Conservation (phyloP, 2,113 vertebrate species). For the pig (Sus scrofa) region T2T-Sscrofa CM000824.6:82972001-82972500, state of each 20-base stretch:
- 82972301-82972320: neutral
- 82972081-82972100: neutral
- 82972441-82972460: neutral
- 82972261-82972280: conserved; percentile 37
- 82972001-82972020: conserved; percentile 60
- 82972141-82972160: conserved; percentile 36
- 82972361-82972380: neutral
- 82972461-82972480: neutral
- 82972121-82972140: neutral
- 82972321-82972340: neutral
- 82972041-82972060: conserved; percentile 43
- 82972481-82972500: neutral
- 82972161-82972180: conserved; percentile 48
- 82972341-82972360: neutral
- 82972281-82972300: neutral
- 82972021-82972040: conserved; percentile 58
- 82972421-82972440: neutral
- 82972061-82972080: conserved; percentile 43
- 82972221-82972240: neutral
- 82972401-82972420: neutral
- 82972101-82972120: neutral
- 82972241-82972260: neutral
- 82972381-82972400: neutral
- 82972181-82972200: conserved; percentile 16
- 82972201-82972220: conserved; percentile 54